Evolutionary conservation across 2,113 vertebrate species (phyloP).

Genomic region (Bufo gargarizans): DNA sequence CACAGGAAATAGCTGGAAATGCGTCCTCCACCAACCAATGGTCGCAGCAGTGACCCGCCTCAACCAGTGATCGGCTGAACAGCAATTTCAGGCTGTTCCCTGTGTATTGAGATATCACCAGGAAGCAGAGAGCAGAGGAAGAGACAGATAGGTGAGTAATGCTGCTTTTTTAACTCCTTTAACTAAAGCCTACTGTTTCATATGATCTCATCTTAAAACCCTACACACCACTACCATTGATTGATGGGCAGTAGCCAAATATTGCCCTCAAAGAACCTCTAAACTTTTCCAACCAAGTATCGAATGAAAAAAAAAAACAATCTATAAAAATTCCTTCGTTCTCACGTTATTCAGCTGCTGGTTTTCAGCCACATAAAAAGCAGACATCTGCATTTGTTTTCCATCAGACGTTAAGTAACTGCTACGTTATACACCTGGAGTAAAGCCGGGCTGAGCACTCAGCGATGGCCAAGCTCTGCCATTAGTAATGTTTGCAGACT

Average conservation of each 20-base stretch:
- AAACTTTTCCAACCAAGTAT: constrained; percentile 19
- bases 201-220: neutral
- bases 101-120: too few relatives aligned
- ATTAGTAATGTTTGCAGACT: constrained; percentile 33
- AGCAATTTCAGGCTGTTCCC: too few relatives aligned
- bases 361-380: constrained; percentile 3
- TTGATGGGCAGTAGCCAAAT: neutral
- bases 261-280: neutral
- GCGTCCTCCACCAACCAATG: too few relatives aligned
- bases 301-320: neutral
- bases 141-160: too few relatives aligned
- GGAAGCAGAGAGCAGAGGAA: too few relatives aligned
- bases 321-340: constrained; percentile 10
- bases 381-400: constrained; percentile 35
- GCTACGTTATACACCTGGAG: constrained; percentile 20
- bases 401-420: constrained; percentile 5
- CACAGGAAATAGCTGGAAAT: too few relatives aligned
- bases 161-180: too few relatives aligned
- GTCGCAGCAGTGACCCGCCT: too few relatives aligned
- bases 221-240: neutral
- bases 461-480: neutral
- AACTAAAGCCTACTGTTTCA: neutral
- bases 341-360: neutral
- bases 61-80: too few relatives aligned
- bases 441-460: constrained; percentile 15